Conservation (phyloP, 2,888 invertebrate genomes). For the Lordiphosa andalusiaca region DNA sequence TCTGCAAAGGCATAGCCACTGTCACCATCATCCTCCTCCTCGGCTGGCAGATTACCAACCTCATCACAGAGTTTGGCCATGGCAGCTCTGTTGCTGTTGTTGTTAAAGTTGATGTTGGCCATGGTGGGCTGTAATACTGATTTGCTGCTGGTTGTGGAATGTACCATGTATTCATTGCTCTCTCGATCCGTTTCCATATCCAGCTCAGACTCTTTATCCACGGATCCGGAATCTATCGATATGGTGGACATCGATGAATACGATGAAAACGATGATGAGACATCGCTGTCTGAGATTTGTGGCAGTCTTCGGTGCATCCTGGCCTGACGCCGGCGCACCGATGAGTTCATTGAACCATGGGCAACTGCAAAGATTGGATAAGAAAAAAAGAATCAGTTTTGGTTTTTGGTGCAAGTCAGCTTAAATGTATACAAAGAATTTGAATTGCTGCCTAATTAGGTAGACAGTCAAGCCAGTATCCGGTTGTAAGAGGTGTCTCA, state of each 20-base stretch:
- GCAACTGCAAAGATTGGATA: slow-evolving; percentile 50
- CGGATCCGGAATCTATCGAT: slow-evolving; percentile 14
- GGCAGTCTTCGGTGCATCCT: slow-evolving; percentile 21
- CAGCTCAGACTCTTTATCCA: slow-evolving; percentile 13
- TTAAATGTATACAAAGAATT: too few species aligned
- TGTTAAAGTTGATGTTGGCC: slow-evolving; percentile 34
- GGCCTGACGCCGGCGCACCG: slow-evolving; percentile 32
- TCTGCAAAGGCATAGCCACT: slow-evolving; percentile 45
- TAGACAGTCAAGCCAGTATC: too few species aligned
- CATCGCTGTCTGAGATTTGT: slow-evolving; percentile 26
- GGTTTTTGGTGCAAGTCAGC: not conserved
- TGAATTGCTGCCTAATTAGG: too few species aligned
- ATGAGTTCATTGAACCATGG: slow-evolving; percentile 51
- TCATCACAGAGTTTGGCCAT: slow-evolving; percentile 11
- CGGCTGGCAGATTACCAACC: slow-evolving; percentile 5
- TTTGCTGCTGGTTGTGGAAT: slow-evolving; percentile 28
- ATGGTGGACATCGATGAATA: slow-evolving; percentile 3
- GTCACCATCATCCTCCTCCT: slow-evolving; percentile 39
- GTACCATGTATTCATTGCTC: slow-evolving; percentile 5
- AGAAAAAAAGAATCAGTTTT: not conserved
- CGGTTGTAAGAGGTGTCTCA: too few species aligned
- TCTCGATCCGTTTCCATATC: slow-evolving; percentile 3
- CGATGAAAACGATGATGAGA: slow-evolving; percentile 23
- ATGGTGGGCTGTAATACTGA: slow-evolving; percentile 63
- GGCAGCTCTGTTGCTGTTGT: slow-evolving; percentile 8